phyloP scores from a whole-genome alignment of 2,888 invertebrate genomes.

The Drosophila affinis region DNA sequence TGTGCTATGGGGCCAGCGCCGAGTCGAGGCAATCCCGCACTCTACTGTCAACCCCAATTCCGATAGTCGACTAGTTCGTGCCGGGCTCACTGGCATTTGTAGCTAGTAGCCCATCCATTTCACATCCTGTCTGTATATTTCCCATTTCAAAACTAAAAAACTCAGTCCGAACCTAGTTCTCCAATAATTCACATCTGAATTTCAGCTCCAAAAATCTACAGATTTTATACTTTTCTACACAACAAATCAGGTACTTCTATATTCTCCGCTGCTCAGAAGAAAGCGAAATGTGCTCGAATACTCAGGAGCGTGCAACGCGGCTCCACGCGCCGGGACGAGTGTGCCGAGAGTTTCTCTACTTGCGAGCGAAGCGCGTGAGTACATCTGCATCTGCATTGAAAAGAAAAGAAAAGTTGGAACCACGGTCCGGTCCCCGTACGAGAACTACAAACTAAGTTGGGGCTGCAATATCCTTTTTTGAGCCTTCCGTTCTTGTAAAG shows the following conservation, averaged over 20 bases:
- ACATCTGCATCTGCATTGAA: too few relatives aligned
- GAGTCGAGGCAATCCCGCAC: not conserved
- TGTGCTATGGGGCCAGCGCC: not conserved
- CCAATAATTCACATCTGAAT: constrained; percentile 7
- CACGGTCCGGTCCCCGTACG: too few relatives aligned
- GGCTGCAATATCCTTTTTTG: too few relatives aligned
- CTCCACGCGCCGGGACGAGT: constrained; percentile 59
- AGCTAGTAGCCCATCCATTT: constrained; percentile 56
- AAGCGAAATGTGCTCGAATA: constrained; percentile 50
- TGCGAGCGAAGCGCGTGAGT: constrained; percentile 63
- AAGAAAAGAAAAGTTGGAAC: too few relatives aligned
- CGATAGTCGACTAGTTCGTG: not conserved
- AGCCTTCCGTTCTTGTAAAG: too few relatives aligned
- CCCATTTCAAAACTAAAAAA: not conserved
- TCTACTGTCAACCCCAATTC: constrained; percentile 8
- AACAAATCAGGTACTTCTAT: not conserved
- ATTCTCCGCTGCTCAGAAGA: not conserved
- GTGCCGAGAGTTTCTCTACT: constrained; percentile 67
- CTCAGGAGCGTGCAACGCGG: constrained; percentile 60
- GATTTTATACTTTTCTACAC: constrained; percentile 3
- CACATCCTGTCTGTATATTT: constrained; percentile 30
- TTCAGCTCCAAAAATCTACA: not conserved
- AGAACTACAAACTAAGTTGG: too few relatives aligned
- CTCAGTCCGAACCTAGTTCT: not conserved
- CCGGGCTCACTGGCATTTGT: constrained; percentile 46